Conservation (phyloP, 2,113 vertebrate species). For the Cynoglossus semilaevis region DNA sequence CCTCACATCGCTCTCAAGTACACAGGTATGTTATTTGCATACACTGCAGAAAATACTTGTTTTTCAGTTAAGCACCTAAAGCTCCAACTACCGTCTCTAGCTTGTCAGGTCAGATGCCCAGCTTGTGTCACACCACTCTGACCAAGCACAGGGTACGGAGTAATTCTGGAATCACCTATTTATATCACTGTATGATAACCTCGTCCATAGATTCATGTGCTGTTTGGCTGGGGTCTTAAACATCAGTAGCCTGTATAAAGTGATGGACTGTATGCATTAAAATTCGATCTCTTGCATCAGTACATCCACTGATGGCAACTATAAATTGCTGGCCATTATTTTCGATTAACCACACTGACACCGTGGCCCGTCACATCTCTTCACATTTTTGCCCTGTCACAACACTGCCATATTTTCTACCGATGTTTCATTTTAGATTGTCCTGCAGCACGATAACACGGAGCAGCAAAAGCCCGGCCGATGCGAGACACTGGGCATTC, state of each 20-base stretch:
- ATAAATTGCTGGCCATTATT: slow-evolving; percentile 75
- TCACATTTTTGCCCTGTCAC: slow-evolving; percentile 54
- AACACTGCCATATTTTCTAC: slow-evolving; percentile 46
- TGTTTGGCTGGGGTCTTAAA: slow-evolving; percentile 53
- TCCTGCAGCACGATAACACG: slow-evolving; percentile 60
- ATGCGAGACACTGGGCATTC: slow-evolving; percentile 52
- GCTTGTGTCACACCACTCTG: too few relatives aligned
- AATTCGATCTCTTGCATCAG: slow-evolving; percentile 72
- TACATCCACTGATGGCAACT: slow-evolving; percentile 59
- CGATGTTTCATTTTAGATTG: slow-evolving; percentile 60
- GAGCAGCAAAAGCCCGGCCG: slow-evolving; percentile 33
- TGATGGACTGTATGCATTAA: slow-evolving; percentile 72
- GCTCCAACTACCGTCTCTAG: too few relatives aligned
- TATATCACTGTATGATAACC: slow-evolving; percentile 57
- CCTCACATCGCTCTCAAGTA: too few relatives aligned
- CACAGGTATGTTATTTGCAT: too few relatives aligned
- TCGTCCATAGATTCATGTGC: slow-evolving; percentile 53
- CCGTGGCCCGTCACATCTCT: slow-evolving; percentile 53
- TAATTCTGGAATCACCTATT: too few relatives aligned
- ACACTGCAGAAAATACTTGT: too few relatives aligned
- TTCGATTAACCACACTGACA: slow-evolving; percentile 72
- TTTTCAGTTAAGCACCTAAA: too few relatives aligned
- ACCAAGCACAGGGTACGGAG: too few relatives aligned
- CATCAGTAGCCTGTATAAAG: slow-evolving; percentile 56
- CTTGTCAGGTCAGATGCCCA: too few relatives aligned